Conservation (phyloP, 2,797 vertebrate genomes). For the Alectoris magna region DNA sequence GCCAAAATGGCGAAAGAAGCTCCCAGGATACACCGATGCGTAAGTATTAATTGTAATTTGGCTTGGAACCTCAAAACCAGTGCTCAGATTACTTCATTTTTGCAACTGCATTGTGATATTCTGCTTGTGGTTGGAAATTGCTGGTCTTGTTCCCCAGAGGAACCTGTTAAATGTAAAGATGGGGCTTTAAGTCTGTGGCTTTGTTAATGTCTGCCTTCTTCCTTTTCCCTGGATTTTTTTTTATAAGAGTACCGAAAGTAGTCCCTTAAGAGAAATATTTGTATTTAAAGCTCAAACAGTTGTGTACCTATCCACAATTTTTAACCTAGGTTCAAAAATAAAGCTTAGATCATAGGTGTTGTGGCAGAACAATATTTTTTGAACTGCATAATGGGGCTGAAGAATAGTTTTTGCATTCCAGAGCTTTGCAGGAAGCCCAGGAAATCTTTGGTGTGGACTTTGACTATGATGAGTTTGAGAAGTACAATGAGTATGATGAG, state of each 20-base stretch:
- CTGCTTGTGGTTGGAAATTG: background rate
- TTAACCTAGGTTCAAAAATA: background rate
- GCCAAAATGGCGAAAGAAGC: constrained; percentile 94
- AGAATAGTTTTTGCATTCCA: constrained; percentile 50
- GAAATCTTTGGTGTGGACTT: constrained; percentile 99
- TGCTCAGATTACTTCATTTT: background rate
- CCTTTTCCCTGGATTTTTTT: background rate
- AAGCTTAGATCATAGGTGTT: background rate
- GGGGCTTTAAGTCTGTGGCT: background rate
- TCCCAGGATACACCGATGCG: constrained; percentile 97
- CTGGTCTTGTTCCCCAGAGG: background rate
- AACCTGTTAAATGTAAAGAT: background rate
- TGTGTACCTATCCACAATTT: background rate
- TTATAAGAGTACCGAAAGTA: background rate
- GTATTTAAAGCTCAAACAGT: background rate
- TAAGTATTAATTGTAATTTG: constrained; percentile 80
- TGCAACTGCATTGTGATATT: constrained; percentile 8
- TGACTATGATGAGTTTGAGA: constrained; percentile 96
- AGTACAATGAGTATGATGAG: constrained; percentile 92
- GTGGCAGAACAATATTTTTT: background rate
- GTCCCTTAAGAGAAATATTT: background rate
- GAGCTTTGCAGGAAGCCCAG: constrained; percentile 97
- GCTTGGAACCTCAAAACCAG: background rate
- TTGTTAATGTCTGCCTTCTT: background rate
- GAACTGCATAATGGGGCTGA: background rate